Percentiles rank a stretch among this genome's conserved stretches.
These are phyloP conservation scores for Noturus placidus DNA, from an alignment of 2,113 vertebrate genomes.

Conservation along the genomic window DNA sequence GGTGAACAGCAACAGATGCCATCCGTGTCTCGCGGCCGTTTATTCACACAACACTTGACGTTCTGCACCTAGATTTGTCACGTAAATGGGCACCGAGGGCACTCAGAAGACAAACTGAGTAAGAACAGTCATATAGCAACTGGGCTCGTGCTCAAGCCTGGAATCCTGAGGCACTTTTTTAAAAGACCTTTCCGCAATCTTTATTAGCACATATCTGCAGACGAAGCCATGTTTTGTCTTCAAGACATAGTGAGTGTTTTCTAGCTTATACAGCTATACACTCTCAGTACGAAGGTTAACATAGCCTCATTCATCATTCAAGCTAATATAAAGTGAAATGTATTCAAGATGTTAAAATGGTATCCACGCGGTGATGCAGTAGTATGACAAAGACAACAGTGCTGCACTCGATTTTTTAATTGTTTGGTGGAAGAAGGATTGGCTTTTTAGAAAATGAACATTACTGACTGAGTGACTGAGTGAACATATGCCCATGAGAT, in stretches of 20 bases:
- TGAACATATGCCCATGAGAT: not conserved
- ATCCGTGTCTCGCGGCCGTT: not conserved
- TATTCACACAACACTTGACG: slow-evolving; percentile 7
- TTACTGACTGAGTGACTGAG: not conserved
- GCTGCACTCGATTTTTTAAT: not conserved
- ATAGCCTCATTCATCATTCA: slow-evolving; percentile 8
- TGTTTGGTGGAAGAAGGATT: not conserved
- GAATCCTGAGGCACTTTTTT: not conserved
- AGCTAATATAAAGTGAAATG: slow-evolving; percentile 35
- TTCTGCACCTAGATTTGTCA: slow-evolving; percentile 26
- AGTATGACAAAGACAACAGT: not conserved
- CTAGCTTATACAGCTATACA: slow-evolving; percentile 3
- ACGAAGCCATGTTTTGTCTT: slow-evolving; percentile 8
- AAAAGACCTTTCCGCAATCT: not conserved
- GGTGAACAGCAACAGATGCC: slow-evolving; percentile 8
- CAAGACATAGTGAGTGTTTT: slow-evolving; percentile 17
- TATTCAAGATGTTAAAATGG: not conserved
- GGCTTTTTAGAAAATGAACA: not conserved
- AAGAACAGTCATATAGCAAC: not conserved
- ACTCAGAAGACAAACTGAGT: not conserved
- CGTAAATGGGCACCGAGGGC: not conserved
- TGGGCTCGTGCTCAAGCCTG: not conserved
- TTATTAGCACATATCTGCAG: not conserved
- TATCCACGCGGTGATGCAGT: not conserved
- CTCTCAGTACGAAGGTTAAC: slow-evolving; percentile 38